Base-by-base conservation (phyloP, 2,888 invertebrate genomes). In the Oscheius onirici region DNA sequence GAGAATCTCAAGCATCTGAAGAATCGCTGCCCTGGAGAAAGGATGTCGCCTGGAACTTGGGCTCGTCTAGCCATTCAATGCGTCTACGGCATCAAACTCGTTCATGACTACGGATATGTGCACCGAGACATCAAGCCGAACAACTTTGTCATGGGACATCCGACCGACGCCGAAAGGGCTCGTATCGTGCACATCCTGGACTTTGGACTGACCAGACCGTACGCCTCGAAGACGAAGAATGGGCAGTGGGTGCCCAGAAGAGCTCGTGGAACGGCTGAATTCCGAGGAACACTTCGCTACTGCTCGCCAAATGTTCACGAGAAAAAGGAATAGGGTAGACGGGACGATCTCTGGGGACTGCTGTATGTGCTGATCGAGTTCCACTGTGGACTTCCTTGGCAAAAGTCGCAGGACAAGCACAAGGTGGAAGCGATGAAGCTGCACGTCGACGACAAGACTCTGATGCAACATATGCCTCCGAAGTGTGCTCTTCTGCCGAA, bases 231-330 rank as follows among this genome's bases (percentile, higher is more conserved):
- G 54, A 24, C 8, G 15, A 17, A 24, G 26, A 22, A 13, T 11
- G 63, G 44, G 8, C 70, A 68, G 41, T 84, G 78, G 81, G 55
- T 74, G 20, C 65, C 66, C 13, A 76, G 83, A 6, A 66, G 71
- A 26, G 83, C 84, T n/a, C 76, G 84, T 44, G 77, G 73, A 13
- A 73, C 75, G 11, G 80, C 78, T 17, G 83, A 84, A 55, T 84
- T 84, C 70, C 78, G 83, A 40, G 84, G 83, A 66, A 84, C 83
- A n/a, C 70, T 78, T 15, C 79, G 83, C 40, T 84, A 84, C 70
- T 75, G 77, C 51, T 77, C 81, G 24, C 80, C 82, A 15, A 75
- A 71, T 26, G 83, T 84, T 20, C 83, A n/a, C 6, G 22, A 60
- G 17, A 34, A 11, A 10, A 60, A 60, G 60, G 15, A 60, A 10